Evolutionary conservation across 1,140 invertebrate genomes (phyloP).

Genomic region (Sitobion miscanthi): DNA sequence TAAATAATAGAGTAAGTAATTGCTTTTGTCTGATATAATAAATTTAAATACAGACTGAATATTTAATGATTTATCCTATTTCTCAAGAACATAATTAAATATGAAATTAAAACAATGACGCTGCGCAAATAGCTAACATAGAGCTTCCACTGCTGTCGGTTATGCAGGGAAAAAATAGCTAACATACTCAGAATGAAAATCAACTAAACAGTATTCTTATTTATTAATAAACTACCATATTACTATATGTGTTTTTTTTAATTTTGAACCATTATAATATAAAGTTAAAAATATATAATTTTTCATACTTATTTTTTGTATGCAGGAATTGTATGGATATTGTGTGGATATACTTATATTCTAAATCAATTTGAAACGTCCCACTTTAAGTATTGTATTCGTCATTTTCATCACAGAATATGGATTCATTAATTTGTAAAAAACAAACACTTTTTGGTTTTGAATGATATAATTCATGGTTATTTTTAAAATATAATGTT

Average conservation of each 20-base stretch:
- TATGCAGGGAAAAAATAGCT: neutral
- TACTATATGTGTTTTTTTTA: neutral
- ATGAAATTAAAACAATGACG: neutral
- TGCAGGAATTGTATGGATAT: neutral
- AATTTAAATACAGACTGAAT: neutral
- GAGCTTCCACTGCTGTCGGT: too few species aligned
- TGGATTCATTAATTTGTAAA: neutral
- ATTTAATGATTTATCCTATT: neutral
- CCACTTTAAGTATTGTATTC: neutral
- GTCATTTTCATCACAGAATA: neutral
- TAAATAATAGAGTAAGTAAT: neutral
- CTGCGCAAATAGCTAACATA: neutral
- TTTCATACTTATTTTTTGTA: neutral
- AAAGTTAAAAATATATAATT: neutral
- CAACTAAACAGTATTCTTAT: neutral
- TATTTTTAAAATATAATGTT: neutral
- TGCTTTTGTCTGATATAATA: neutral
- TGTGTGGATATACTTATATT: neutral
- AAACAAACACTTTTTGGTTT: neutral
- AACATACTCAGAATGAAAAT: neutral
- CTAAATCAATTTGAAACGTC: neutral
- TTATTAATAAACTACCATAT: neutral
- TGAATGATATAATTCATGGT: neutral
- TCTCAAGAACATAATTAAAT: neutral
- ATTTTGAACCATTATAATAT: neutral